These are phyloP conservation scores for Ganaspis sp. DNA, from an alignment of 1,140 invertebrate species.

Conservation along the genomic window DNA sequence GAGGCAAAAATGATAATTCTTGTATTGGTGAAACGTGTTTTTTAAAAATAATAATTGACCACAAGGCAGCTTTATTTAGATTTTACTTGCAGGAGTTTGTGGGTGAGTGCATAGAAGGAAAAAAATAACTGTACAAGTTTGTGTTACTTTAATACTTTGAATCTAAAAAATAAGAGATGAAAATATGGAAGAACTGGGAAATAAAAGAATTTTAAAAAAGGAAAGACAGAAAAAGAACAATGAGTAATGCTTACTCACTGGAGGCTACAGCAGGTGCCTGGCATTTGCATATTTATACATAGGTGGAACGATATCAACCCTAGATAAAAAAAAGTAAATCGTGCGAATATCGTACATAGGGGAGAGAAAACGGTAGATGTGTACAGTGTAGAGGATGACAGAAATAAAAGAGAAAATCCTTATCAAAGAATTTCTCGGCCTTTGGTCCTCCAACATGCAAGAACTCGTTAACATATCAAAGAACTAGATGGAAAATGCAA, in stretches of 20 bases:
- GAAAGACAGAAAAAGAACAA: background rate
- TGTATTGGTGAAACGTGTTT: too few relatives aligned
- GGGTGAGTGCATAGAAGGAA: too few relatives aligned
- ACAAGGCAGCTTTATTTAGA: too few relatives aligned
- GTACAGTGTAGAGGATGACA: background rate
- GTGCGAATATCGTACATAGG: background rate
- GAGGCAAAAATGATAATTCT: too few relatives aligned
- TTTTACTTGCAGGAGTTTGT: too few relatives aligned
- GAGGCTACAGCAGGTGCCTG: background rate
- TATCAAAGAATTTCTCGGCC: slow-evolving; percentile 13
- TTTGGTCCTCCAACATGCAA: background rate
- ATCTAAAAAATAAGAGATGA: too few relatives aligned
- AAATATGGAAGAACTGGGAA: background rate
- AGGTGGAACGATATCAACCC: background rate
- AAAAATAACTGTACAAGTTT: too few relatives aligned
- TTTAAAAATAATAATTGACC: too few relatives aligned
- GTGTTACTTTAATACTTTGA: too few relatives aligned
- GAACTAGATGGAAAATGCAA: slow-evolving; percentile 1
- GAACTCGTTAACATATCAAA: background rate
- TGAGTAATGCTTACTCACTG: slow-evolving; percentile 4
- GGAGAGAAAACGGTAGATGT: background rate
- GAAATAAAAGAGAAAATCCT: background rate
- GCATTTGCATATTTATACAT: slow-evolving; percentile 4
- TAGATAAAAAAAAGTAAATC: background rate
- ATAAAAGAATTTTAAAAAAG: background rate